Base-by-base conservation (phyloP, 2,888 invertebrate genomes). In the Coremacera marginata region DNA sequence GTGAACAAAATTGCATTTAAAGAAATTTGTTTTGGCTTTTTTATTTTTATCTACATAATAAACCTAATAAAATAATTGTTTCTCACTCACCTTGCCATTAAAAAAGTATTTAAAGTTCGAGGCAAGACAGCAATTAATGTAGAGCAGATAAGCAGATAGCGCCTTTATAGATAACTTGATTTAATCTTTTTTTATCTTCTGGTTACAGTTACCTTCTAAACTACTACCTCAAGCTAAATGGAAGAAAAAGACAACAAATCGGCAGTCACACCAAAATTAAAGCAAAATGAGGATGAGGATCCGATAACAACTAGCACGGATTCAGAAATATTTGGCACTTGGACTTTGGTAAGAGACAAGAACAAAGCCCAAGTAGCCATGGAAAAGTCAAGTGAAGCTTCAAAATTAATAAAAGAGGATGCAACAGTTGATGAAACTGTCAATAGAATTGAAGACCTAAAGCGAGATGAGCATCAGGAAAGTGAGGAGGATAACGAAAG, bases 301-400 rank as follows among this genome's bases (percentile, higher is more conserved):
- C 80, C 82, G 11, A 82, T 84, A 51, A 82, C 83, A 49, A 83
- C 84, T 52, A 87, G 84, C 78, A 84, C 84, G 60, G 84, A 84
- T 65, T 86, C 86, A 22, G 88, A 83, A 81, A 79, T 81, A 51
- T 84, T 86, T 77, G 85, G 84, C 67, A 82, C 87, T 3, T 89
- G 89, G 89, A 89, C 88, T 51, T 81, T 89, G 71, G 82, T 89
- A 22, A 84, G 83, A 77, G 83, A 84, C 34, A 83, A 84, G 78
- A 70, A 80, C 34, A 80, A 81, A 31, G 72, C 34, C 11, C 78
- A 49, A 9, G 70, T 63, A 14, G 80, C 79, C 8, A 79, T 78
- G n/a, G 75, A 75, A 19, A 75, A 68, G n/a, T 52, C 37, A 4
- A 44, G 14, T 7, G 44, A 44, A 44, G 16, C 57, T 60, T 11